These are phyloP conservation scores for Muschampia plurimacula DNA, from an alignment of 2,888 invertebrate genomes.

Conservation along the genomic window DNA sequence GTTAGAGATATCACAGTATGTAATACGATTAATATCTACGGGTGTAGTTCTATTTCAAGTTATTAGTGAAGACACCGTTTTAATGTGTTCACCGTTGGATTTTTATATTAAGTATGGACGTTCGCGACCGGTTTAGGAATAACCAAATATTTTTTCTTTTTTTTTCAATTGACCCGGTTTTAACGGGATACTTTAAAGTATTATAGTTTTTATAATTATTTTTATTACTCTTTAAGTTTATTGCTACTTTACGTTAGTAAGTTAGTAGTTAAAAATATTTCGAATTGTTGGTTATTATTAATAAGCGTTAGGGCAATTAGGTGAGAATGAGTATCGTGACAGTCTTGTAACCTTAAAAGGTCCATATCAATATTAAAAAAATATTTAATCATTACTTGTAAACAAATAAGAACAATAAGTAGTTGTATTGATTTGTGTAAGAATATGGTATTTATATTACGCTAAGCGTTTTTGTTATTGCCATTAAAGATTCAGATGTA, in stretches of 20 bases:
- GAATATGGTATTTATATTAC: conserved; percentile 56
- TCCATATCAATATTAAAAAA: conserved; percentile 82
- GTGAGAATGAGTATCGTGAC: conserved; percentile 54
- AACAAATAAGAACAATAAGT: conserved; percentile 82
- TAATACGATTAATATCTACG: conserved; percentile 74
- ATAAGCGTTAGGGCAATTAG: conserved; percentile 61
- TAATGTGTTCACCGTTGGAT: conserved; percentile 80
- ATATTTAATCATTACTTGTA: conserved; percentile 81
- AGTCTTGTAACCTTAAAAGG: conserved; percentile 81
- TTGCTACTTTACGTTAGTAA: conserved; percentile 52
- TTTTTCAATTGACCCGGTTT: conserved; percentile 72
- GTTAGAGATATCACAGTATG: conserved; percentile 62
- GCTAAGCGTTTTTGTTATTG: conserved; percentile 74
- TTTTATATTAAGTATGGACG: conserved; percentile 57
- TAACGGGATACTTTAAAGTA: conserved; percentile 78
- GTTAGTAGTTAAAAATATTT: conserved; percentile 67
- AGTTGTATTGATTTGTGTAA: conserved; percentile 72
- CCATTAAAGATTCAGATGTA: conserved; percentile 29
- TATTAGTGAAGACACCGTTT: conserved; percentile 70
- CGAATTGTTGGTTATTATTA: conserved; percentile 67
- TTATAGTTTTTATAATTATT: conserved; percentile 67
- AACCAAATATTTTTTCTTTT: conserved; percentile 74
- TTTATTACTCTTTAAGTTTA: conserved; percentile 46
- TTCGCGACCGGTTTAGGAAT: conserved; percentile 58
- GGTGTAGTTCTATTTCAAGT: conserved; percentile 80